These are phyloP conservation scores for Lepidocolaptes lacrymiger DNA, from an alignment of 2,797 vertebrate genomes.

Conservation along the genomic window DNA sequence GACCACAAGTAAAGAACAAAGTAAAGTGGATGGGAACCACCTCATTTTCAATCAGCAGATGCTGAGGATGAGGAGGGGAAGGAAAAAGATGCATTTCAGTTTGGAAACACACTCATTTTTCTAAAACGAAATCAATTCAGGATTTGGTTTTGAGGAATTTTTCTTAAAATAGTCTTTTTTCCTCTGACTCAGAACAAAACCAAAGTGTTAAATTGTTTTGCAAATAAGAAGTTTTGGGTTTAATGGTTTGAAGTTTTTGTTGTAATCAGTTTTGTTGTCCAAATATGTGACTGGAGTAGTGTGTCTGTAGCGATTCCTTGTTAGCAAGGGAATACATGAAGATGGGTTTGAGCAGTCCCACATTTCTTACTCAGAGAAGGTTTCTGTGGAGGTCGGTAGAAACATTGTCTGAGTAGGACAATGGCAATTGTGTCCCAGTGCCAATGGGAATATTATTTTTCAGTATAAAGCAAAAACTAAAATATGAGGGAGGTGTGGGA, in stretches of 20 bases:
- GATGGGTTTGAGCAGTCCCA: not conserved
- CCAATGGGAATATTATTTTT: not conserved
- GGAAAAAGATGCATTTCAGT: not conserved
- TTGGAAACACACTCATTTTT: not conserved
- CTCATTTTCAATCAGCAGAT: not conserved
- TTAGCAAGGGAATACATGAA: not conserved
- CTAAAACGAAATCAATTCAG: not conserved
- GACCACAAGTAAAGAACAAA: not conserved
- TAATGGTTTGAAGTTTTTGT: not conserved
- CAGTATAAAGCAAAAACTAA: not conserved
- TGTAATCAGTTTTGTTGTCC: not conserved
- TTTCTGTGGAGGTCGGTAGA: not conserved
- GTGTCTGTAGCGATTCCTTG: not conserved
- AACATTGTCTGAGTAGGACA: slow-evolving; percentile 7
- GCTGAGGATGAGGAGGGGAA: not conserved
- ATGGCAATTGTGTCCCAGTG: not conserved
- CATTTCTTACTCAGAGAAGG: not conserved
- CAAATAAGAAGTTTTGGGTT: slow-evolving; percentile 3
- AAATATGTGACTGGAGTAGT: not conserved
- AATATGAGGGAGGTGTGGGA: not conserved
- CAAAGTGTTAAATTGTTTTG: not conserved
- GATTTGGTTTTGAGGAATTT: not conserved
- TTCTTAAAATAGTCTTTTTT: not conserved
- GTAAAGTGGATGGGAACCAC: not conserved
- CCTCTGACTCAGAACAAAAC: not conserved